phyloP scores from a whole-genome alignment of 2,113 vertebrate genomes.

The Muscicapa adusta region DNA sequence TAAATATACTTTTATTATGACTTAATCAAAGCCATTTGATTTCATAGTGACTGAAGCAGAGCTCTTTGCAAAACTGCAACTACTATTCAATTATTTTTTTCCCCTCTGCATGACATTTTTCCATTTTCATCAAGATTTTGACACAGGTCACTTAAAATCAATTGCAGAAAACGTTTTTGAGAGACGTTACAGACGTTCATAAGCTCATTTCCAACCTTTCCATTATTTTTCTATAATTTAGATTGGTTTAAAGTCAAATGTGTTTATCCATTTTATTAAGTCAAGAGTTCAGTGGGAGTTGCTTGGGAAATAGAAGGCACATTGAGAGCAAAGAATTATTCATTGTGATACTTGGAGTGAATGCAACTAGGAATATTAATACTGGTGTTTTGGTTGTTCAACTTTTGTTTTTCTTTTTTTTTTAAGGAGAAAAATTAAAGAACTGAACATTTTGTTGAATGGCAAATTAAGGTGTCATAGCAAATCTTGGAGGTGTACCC shows the following conservation, averaged over 20 bases:
- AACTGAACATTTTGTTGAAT: background rate
- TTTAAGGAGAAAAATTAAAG: background rate
- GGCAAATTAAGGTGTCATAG: background rate
- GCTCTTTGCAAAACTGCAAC: background rate
- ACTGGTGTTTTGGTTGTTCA: rapidly evolving
- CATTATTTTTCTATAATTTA: background rate
- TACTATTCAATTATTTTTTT: background rate
- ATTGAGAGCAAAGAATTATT: background rate
- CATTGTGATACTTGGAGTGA: background rate
- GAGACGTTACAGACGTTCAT: rapidly evolving
- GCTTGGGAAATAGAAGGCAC: background rate
- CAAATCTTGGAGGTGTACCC: background rate
- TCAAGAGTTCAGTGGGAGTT: background rate
- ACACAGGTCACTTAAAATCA: background rate
- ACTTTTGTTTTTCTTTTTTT: background rate
- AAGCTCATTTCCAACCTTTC: background rate
- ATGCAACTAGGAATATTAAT: background rate
- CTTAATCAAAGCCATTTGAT: background rate
- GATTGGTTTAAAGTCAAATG: background rate
- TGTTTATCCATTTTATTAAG: background rate
- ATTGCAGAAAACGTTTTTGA: background rate
- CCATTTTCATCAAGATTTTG: background rate
- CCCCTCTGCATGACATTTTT: background rate
- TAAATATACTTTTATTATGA: background rate
- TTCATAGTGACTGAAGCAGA: background rate